Evolutionary conservation across 2,113 vertebrate species (phyloP), one percentile per base, ranked within the genome.

Genomic region (Columbina picui): DNA sequence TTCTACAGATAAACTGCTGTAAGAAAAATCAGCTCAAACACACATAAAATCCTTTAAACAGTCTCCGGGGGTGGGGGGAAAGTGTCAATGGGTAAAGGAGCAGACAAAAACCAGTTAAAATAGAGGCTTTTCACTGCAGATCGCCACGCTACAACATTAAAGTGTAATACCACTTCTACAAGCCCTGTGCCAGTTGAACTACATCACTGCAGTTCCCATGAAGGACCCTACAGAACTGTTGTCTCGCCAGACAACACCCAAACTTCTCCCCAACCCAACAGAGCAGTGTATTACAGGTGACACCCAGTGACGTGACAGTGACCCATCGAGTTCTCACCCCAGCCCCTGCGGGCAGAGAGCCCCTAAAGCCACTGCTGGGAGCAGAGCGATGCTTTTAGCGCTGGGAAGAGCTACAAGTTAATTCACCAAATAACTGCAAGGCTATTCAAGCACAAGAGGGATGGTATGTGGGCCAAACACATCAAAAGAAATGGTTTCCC

Each of bases 391-490:
- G 20, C 21, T 81, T 55, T 64, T 14, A 47, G 6, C 52, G 1
- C 41, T 19, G 4, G 6, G 7, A 56, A 63, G 5, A 29, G 13
- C 21, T 29, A 29, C 14, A 29, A 4, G 19, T 6, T 17, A 38
- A 23, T 23, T 29, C 18, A 2, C 21, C 12, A 30, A 61, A 32
- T 19, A 57, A 36, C 73, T 6, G 3, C 6, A 1, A 7, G 22
- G 34, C 29, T 32, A 10, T 1, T 23, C 4, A 32, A 17, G 26
- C n/a, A 5, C 0, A 0, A 38, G 5, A 50, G 6, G 3, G 14
- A 7, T 2, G 7, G 29, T 2, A 6, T 17, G 7, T 0, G 2
- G 9, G 29, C 65, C 65, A 34, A 34, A 15, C 1, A 6, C 0
- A 0, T 26, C 64, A 20, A 23, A 10, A 82, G 16, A 70, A 41